Evolutionary conservation across 2,797 vertebrate species (phyloP).

Genomic region (Alca torda): DNA sequence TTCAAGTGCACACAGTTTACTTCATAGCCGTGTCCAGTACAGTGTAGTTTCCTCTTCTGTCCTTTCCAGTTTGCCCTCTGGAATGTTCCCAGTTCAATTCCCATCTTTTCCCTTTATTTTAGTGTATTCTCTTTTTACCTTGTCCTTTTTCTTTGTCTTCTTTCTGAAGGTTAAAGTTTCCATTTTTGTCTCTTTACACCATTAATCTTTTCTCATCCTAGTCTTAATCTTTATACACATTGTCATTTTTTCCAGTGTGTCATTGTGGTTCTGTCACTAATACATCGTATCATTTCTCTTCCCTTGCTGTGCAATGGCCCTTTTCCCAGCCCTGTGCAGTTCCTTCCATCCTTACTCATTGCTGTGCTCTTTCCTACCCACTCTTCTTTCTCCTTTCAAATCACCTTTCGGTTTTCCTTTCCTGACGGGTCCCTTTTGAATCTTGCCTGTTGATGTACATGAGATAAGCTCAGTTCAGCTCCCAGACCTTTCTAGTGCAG

Average conservation of each 20-base stretch:
- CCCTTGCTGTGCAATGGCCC: conserved; percentile 2
- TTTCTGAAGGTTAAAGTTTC: conserved; percentile 37
- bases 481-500: conserved; percentile 38
- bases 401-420: conserved; percentile 37
- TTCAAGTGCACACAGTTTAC: conserved; percentile 73
- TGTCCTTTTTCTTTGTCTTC: conserved; percentile 25
- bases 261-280: conserved; percentile 29
- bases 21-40: conserved; percentile 63
- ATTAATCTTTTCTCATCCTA: neutral
- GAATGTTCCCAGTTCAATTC: conserved; percentile 63
- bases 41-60: conserved; percentile 63
- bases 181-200: conserved; percentile 3
- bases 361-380: neutral
- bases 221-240: neutral
- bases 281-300: neutral
- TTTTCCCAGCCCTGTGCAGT: neutral
- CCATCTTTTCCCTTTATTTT: conserved; percentile 9
- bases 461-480: conserved; percentile 33
- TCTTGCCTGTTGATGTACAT: neutral
- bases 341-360: conserved; percentile 22
- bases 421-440: conserved; percentile 23
- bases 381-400: neutral
- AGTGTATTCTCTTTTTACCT: conserved; percentile 11
- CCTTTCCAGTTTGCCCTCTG: conserved; percentile 64
- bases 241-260: conserved; percentile 40